A percentile compares a stretch with the other conserved stretches of the same genome.
Conservation (phyloP, 2,888 invertebrate species). For the Therioaphis trifolii region DNA sequence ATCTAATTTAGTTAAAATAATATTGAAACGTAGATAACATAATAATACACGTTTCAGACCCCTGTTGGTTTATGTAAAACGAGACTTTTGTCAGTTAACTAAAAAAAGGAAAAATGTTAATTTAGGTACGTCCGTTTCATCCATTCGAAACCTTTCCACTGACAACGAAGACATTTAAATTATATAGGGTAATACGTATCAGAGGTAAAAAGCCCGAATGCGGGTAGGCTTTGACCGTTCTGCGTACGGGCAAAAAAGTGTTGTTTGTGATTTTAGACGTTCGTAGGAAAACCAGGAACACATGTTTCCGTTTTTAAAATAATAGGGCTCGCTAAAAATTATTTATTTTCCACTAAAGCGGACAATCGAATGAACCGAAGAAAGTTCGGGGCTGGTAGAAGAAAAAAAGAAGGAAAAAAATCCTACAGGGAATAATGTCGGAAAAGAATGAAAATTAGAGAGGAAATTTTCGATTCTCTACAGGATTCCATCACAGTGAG, state of each 20-base stretch:
- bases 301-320: no score
- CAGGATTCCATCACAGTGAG: not conserved
- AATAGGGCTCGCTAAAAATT: no score
- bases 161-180: not conserved
- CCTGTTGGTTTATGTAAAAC: not conserved
- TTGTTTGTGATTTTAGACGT: not conserved
- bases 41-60: not conserved
- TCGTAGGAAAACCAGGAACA: no score
- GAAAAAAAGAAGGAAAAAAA: no score
- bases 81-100: no score
- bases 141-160: not conserved
- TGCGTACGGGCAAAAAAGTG: not conserved
- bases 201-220: no score
- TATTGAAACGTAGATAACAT: not conserved
- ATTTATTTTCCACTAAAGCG: no score
- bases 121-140: no score
- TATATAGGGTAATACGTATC: not conserved
- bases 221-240: not conserved
- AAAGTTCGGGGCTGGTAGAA: no score
- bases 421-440: not conserved
- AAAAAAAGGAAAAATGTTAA: no score
- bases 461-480: conserved; percentile 10
- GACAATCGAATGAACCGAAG: no score
- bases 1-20: not conserved
- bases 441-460: not conserved